Evolutionary conservation across 2,888 invertebrate genomes (phyloP), one percentile per base, ranked within the genome.

Genomic region (Camptogramma bilineatum): DNA sequence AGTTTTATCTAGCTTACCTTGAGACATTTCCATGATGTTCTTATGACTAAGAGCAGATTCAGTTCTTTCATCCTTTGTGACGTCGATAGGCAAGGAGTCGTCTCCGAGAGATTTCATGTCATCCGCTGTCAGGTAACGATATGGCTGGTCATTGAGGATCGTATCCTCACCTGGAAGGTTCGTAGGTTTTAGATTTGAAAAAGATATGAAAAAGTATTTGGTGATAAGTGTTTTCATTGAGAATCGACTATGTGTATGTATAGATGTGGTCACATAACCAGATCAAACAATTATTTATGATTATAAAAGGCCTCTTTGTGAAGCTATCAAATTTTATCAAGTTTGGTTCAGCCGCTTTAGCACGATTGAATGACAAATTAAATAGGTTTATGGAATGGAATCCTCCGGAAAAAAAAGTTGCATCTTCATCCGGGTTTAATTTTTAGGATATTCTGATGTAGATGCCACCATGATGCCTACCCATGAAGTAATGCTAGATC

Each of bases 91-190:
- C 72, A 98, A 90, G 10, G 98, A 98, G 90, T 98, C 98, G 83
- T 98, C 98, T 66, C 98, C 98, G 71, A 98, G 94, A 8, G 97
- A 97, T 93, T 98, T 98, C 97, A 98, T 98, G 84, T 98, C 98
- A 84, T 98, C 98, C 71, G 97, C 97, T 64, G 98, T 98, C 89
- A 98, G 94, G 91, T 98, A 98, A 69, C 97, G 95, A 90, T 98
- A 98, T 34, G 96, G 96, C 85, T 97, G 97, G 89, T 98, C 98
- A 78, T 97, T 97, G 74, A 98, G 94, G 89, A 97, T 96, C 62
- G 97, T 96, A 86, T 98, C 98, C 94, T 98, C 98, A 84, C 97
- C 98, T 98, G 83, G 10, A 66, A 60, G 9, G 34, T 3, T 19
- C 7, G 17, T 28, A 39, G 13, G 34, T 39, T 39, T 39, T 39